These are phyloP conservation scores for Plectrocnemia conspersa DNA, from an alignment of 1,140 invertebrate species.

Conservation along the genomic window DNA sequence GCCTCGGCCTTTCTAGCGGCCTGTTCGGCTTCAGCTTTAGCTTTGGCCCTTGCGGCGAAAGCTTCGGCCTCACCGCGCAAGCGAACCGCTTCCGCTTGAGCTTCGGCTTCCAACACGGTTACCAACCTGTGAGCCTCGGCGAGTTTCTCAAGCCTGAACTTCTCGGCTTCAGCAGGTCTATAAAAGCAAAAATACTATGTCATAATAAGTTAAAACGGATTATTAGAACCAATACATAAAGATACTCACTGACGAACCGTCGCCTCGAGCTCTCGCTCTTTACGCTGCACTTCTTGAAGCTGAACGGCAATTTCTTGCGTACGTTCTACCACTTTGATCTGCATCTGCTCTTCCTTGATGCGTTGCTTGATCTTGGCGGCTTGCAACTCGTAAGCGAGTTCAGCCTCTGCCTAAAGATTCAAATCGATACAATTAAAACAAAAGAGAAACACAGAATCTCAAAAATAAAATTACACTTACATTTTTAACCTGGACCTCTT, in stretches of 20 bases:
- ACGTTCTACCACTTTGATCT: conserved; percentile 89
- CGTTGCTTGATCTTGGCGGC: conserved; percentile 93
- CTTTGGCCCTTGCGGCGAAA: conserved; percentile 88
- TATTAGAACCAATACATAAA: neutral
- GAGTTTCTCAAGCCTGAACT: conserved; percentile 86
- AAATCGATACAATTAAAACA: neutral
- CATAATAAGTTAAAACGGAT: neutral
- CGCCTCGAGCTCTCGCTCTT: conserved; percentile 84
- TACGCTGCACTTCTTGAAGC: conserved; percentile 81
- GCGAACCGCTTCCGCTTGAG: conserved; percentile 84
- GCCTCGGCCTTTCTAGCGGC: conserved; percentile 96
- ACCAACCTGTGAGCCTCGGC: conserved; percentile 86
- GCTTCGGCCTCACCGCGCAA: conserved; percentile 77
- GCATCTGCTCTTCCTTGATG: conserved; percentile 96
- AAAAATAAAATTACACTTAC: conserved; percentile 35
- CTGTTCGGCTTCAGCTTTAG: conserved; percentile 92
- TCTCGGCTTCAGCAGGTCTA: conserved; percentile 90
- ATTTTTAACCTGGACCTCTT: conserved; percentile 92
- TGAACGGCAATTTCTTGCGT: conserved; percentile 88
- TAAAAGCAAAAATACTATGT: no score
- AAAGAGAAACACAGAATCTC: conserved; percentile 5
- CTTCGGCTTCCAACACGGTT: conserved; percentile 87
- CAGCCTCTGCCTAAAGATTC: conserved; percentile 76
- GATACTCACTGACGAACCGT: conserved; percentile 62
- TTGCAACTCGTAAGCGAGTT: conserved; percentile 91